Conservation (phyloP, 1,140 invertebrate genomes). For the Bombus difficillimus region DNA sequence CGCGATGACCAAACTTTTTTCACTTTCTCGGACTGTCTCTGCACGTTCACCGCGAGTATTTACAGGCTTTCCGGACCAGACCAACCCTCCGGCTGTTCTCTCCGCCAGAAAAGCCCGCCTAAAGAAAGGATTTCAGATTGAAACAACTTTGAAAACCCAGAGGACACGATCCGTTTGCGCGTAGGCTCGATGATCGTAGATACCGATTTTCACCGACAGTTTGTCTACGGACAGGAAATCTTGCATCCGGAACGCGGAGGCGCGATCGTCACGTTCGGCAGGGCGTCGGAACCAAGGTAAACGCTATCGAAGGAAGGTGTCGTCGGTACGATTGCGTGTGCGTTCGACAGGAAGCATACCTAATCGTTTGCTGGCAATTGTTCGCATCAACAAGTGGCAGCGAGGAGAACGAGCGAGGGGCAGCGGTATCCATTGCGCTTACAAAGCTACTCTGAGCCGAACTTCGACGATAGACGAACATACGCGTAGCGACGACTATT, state of each 20-base stretch:
- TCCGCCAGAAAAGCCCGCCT: neutral
- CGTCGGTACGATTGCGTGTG: constrained; percentile 25
- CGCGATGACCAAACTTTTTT: neutral
- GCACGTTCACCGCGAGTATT: constrained; percentile 36
- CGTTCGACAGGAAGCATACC: constrained; percentile 45
- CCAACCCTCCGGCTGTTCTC: neutral
- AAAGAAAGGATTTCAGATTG: too few species aligned
- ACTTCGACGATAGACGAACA: constrained; percentile 58
- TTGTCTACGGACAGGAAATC: neutral
- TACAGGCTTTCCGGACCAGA: constrained; percentile 11
- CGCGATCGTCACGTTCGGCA: neutral
- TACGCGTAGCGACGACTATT: constrained; percentile 52
- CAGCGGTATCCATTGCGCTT: constrained; percentile 23
- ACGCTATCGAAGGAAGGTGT: constrained; percentile 19
- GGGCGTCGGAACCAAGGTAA: constrained; percentile 6
- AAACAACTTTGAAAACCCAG: too few species aligned
- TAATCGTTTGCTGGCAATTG: constrained; percentile 53
- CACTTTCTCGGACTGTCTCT: constrained; percentile 1
- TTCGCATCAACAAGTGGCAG: constrained; percentile 66
- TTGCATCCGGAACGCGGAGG: neutral
- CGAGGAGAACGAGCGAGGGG: constrained; percentile 11
- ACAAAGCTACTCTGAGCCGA: constrained; percentile 49
- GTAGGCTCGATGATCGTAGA: neutral
- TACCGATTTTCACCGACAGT: neutral
- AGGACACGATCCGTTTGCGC: too few species aligned